A percentile compares a stretch with the other conserved stretches of the same genome.
phyloP scores from a whole-genome alignment of 1,140 invertebrate genomes.

The Varroa destructor region DNA sequence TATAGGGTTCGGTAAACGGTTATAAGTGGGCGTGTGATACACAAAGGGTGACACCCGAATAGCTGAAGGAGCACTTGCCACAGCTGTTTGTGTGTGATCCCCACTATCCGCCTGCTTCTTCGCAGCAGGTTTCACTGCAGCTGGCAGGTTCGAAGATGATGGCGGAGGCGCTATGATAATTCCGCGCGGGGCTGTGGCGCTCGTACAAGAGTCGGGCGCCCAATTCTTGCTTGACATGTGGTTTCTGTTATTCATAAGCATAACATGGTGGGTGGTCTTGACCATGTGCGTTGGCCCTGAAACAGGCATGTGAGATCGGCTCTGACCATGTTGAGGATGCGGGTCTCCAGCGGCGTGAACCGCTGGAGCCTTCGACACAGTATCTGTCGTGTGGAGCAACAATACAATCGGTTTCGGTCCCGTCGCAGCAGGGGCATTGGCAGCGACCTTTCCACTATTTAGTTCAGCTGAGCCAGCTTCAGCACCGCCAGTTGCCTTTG shows the following conservation, averaged over 20 bases:
- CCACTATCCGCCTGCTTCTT: neutral
- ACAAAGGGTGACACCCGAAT: neutral
- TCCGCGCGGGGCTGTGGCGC: neutral
- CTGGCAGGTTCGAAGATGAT: no score
- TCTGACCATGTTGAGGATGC: neutral
- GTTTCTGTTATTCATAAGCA: slow-evolving; percentile 12
- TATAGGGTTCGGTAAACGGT: neutral
- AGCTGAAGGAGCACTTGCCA: neutral
- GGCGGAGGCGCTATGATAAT: neutral
- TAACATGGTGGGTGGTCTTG: slow-evolving; percentile 11
- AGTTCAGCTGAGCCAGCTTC: no score
- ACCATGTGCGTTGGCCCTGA: slow-evolving; percentile 23
- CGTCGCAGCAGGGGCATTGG: no score
- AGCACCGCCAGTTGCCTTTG: no score
- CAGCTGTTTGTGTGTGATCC: no score
- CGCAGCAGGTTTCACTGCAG: no score
- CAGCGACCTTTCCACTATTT: no score
- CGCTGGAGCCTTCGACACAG: no score
- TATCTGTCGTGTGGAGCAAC: no score
- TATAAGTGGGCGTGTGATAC: neutral
- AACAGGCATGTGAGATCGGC: slow-evolving; percentile 13
- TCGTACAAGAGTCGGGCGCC: neutral
- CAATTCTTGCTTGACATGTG: neutral
- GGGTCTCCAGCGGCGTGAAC: no score
- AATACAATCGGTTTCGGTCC: no score